A percentile compares a stretch with the other conserved stretches of the same genome.
Evolutionary conservation across 2,888 invertebrate genomes (phyloP).

Genomic region (Drosophila siamana): DNA sequence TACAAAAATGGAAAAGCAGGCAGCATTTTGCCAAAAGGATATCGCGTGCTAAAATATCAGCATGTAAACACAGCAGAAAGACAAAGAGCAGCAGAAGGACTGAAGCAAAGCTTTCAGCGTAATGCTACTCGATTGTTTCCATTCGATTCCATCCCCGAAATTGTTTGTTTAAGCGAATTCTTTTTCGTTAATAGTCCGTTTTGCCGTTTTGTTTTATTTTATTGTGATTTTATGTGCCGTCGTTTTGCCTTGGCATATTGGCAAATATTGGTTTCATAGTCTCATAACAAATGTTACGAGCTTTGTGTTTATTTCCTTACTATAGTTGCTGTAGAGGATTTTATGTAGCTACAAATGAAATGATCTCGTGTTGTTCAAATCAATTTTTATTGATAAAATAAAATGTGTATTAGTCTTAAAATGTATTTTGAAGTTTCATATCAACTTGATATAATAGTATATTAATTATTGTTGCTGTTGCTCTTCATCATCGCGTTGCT

Average conservation of each 20-base stretch:
- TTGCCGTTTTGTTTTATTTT: constrained; percentile 61
- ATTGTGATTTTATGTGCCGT: constrained; percentile 69
- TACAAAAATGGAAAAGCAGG: constrained; percentile 22
- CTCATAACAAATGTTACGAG: constrained; percentile 51
- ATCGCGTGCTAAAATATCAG: constrained; percentile 82
- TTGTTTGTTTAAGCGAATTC: constrained; percentile 26
- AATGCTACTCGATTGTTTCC: constrained; percentile 13
- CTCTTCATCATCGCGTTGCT: neutral
- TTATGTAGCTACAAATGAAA: neutral
- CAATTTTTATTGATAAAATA: constrained; percentile 30
- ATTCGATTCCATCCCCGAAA: constrained; percentile 36
- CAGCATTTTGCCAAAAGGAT: constrained; percentile 65
- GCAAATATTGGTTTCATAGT: constrained; percentile 75
- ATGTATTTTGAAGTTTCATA: neutral
- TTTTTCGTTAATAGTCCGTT: constrained; percentile 24
- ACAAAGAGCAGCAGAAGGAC: constrained; percentile 23
- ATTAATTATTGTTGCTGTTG: constrained; percentile 13
- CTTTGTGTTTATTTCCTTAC: constrained; percentile 36
- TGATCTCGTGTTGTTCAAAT: neutral
- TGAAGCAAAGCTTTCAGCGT: constrained; percentile 65
- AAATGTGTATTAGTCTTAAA: constrained; percentile 12
- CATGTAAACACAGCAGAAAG: constrained; percentile 61
- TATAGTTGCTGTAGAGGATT: neutral
- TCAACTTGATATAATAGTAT: constrained; percentile 11
- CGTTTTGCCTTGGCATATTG: constrained; percentile 65